A percentile compares a stretch with the other conserved stretches of the same genome.
These are phyloP conservation scores for Brevimyrus niger DNA, from an alignment of 2,113 vertebrate species.

Conservation along the genomic window DNA sequence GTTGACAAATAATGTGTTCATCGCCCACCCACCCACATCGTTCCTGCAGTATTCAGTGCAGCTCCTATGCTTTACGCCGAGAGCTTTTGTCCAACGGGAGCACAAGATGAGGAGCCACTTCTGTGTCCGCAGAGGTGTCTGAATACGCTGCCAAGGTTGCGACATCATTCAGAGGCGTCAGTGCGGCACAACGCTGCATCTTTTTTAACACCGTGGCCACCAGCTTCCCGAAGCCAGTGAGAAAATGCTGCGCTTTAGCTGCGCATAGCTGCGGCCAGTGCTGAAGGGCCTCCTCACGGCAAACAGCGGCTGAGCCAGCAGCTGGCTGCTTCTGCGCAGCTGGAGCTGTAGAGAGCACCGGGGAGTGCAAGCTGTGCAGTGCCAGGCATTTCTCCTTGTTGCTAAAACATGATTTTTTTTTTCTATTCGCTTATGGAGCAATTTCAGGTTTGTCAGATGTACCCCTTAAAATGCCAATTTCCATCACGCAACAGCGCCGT, in stretches of 20 bases:
- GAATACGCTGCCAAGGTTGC: background rate
- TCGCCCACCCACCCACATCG: background rate
- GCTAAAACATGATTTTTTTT: background rate
- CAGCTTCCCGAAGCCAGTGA: background rate
- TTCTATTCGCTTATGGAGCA: background rate
- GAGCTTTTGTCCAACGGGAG: background rate
- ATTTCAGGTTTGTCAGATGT: background rate
- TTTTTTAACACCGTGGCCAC: background rate
- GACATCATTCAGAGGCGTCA: background rate
- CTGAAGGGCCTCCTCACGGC: background rate
- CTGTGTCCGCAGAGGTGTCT: background rate
- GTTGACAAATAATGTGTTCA: background rate
- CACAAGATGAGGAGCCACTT: background rate
- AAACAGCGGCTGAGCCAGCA: background rate
- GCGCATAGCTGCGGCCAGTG: background rate
- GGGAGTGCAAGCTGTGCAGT: background rate
- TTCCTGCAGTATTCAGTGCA: background rate
- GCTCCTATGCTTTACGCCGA: background rate
- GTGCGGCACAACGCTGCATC: background rate
- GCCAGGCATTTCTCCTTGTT: background rate
- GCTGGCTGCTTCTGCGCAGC: background rate
- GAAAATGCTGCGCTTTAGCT: background rate
- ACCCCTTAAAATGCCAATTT: background rate
- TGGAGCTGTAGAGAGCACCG: background rate
- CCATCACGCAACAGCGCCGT: background rate